A percentile compares a stretch with the other conserved stretches of the same genome.
Evolutionary conservation across 2,113 vertebrate species (phyloP).

Genomic region (Rhynchomys soricoides): DNA sequence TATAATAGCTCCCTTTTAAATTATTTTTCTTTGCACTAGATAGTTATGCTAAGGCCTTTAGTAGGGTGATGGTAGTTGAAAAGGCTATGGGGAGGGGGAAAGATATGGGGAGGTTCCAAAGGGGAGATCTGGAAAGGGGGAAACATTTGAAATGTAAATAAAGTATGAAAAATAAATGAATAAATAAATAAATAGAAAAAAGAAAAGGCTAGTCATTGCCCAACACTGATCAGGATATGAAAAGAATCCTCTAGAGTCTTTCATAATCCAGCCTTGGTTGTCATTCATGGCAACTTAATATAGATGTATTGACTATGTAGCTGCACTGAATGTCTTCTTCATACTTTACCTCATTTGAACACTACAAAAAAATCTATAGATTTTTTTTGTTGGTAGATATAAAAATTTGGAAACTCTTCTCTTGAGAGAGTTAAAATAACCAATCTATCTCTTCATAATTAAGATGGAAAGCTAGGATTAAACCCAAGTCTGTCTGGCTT

Average conservation of each 20-base stretch:
- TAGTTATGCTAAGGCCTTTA: background rate
- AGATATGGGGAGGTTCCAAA: too few relatives aligned
- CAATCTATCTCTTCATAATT: background rate
- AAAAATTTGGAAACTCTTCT: background rate
- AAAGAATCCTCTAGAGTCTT: background rate
- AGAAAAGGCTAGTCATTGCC: too few relatives aligned
- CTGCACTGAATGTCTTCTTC: background rate
- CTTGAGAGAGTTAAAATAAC: background rate
- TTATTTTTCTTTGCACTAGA: background rate
- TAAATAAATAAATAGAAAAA: too few relatives aligned
- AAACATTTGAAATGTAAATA: too few relatives aligned
- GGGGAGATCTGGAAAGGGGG: too few relatives aligned
- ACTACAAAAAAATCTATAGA: background rate
- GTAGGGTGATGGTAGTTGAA: background rate
- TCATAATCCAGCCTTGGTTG: background rate
- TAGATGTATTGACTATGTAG: background rate
- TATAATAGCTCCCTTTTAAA: background rate
- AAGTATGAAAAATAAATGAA: too few relatives aligned
- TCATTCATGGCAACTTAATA: background rate
- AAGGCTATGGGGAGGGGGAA: too few relatives aligned
- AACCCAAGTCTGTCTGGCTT: background rate
- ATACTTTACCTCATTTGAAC: background rate
- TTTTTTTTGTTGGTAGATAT: background rate
- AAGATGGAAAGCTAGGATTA: background rate
- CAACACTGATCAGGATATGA: background rate